These are phyloP conservation scores for Lerista edwardsae DNA, from an alignment of 2,797 vertebrate genomes.

Conservation along the genomic window DNA sequence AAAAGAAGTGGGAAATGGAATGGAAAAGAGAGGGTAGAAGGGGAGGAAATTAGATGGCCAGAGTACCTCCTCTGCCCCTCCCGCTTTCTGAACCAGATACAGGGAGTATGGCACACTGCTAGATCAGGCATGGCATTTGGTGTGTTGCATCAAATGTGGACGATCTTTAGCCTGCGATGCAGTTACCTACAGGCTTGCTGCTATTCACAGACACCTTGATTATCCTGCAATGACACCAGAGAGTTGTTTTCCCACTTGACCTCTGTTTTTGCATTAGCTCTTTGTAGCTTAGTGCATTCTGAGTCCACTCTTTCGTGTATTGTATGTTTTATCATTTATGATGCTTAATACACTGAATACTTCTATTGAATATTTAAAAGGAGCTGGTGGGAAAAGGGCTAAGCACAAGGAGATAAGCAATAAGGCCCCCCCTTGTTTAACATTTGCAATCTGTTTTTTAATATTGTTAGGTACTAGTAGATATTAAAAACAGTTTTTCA, in stretches of 20 bases:
- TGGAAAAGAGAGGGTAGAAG: too few species aligned
- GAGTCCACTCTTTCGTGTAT: background rate
- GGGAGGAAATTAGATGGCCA: too few species aligned
- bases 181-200: conserved; percentile 16
- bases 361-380: background rate
- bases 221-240: conserved; percentile 32
- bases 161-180: too few species aligned
- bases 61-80: too few species aligned
- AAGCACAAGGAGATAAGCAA: background rate
- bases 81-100: too few species aligned
- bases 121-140: too few species aligned
- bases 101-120: too few species aligned
- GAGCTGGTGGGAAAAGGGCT: too few species aligned
- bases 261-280: background rate
- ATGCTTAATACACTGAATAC: background rate
- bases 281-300: background rate
- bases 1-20: too few species aligned
- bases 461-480: conserved; percentile 11
- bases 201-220: conserved; percentile 32
- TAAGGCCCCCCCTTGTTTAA: background rate
- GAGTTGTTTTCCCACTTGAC: conserved; percentile 36
- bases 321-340: background rate
- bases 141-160: too few species aligned
- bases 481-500: conserved; percentile 37
- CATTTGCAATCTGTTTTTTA: background rate